These are phyloP conservation scores for Psittacula echo DNA, from an alignment of 2,797 vertebrate genomes.

Conservation along the genomic window DNA sequence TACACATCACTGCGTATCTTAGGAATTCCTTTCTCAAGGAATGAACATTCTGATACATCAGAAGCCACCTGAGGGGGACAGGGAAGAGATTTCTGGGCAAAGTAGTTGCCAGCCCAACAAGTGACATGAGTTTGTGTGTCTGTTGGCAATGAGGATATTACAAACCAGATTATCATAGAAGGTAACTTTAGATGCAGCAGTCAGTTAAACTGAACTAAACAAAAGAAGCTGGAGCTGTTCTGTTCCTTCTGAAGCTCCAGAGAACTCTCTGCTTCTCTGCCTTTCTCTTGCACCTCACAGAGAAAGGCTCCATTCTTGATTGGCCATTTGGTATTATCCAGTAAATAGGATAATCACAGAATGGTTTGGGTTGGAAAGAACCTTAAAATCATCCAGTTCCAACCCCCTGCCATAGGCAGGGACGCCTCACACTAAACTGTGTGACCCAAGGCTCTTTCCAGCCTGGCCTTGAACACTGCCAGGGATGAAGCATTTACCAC, in stretches of 20 bases:
- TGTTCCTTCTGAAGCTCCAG: not conserved
- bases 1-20: too few relatives aligned
- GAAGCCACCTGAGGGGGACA: not conserved
- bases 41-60: not conserved
- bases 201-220: not conserved
- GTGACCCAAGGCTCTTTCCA: not conserved
- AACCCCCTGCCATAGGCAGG: not conserved
- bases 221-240: not conserved
- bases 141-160: not conserved
- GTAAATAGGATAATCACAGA: not conserved
- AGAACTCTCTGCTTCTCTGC: not conserved
- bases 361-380: not conserved
- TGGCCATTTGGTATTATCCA: not conserved
- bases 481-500: not conserved
- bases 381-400: not conserved
- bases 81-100: not conserved
- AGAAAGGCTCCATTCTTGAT: not conserved
- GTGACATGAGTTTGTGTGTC: not conserved
- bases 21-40: not conserved
- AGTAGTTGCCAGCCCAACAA: not conserved
- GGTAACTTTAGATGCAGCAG: not conserved
- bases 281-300: not conserved
- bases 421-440: fast-evolving
- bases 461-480: not conserved
- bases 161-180: not conserved